These are phyloP conservation scores for Gymnosoma rotundatum DNA, from an alignment of 2,888 invertebrate genomes.

Conservation along the genomic window DNA sequence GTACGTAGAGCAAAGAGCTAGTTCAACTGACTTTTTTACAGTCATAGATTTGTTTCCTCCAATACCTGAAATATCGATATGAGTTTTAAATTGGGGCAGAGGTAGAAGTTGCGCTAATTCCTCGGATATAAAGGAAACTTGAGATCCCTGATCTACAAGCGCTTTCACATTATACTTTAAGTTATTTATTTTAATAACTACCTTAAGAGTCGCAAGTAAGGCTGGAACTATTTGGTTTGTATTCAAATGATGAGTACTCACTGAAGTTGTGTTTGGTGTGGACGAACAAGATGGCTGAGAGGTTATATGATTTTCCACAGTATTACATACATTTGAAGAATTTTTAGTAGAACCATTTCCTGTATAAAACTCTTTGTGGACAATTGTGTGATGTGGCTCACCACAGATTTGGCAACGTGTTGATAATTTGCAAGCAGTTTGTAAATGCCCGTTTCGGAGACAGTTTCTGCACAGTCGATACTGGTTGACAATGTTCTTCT, in stretches of 20 bases:
- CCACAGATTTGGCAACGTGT: slow-evolving; percentile 24
- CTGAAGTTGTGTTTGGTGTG: slow-evolving; percentile 6
- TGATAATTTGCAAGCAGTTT: slow-evolving; percentile 28
- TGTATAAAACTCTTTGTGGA: slow-evolving; percentile 33
- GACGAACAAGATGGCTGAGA: slow-evolving; percentile 10
- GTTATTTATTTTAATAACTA: slow-evolving; percentile 8
- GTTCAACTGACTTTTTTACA: slow-evolving; percentile 18
- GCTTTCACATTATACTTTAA: neutral
- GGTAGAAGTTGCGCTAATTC: slow-evolving; percentile 41
- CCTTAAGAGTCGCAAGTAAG: slow-evolving; percentile 40
- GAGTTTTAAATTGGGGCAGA: slow-evolving; percentile 25
- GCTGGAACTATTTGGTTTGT: slow-evolving; percentile 31
- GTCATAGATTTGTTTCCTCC: slow-evolving; percentile 34
- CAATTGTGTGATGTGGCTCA: slow-evolving; percentile 30
- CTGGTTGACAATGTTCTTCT: slow-evolving; percentile 32
- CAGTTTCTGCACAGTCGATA: slow-evolving; percentile 50
- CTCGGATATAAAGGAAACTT: slow-evolving; percentile 48
- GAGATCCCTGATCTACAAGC: slow-evolving; percentile 48
- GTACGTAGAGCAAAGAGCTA: slow-evolving; percentile 13
- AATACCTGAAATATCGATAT: slow-evolving; percentile 33
- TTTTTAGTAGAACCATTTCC: neutral
- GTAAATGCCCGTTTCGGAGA: slow-evolving; percentile 37
- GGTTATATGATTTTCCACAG: neutral
- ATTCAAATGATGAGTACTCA: slow-evolving; percentile 24
- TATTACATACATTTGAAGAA: neutral